These are phyloP conservation scores for Drosophila subquinaria DNA, from an alignment of 2,888 invertebrate genomes.

Conservation along the genomic window DNA sequence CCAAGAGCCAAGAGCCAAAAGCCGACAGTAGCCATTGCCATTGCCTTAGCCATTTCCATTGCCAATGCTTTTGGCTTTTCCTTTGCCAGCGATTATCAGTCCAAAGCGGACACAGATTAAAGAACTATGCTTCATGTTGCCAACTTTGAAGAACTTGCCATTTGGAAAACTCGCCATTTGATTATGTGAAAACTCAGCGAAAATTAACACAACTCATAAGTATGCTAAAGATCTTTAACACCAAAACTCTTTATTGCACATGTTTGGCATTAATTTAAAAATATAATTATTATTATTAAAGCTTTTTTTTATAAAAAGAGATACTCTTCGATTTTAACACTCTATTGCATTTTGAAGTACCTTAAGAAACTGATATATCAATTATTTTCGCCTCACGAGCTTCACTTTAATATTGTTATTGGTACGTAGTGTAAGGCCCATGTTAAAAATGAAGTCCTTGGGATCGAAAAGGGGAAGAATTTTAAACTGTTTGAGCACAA, in stretches of 20 bases:
- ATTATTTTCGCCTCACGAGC: conserved; percentile 48
- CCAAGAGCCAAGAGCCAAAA: conserved; percentile 26
- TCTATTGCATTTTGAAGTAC: too few relatives aligned
- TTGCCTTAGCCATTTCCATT: neutral
- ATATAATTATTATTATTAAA: too few relatives aligned
- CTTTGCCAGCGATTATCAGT: conserved; percentile 49
- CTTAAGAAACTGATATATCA: too few relatives aligned
- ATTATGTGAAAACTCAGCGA: conserved; percentile 1
- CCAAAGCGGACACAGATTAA: conserved; percentile 29
- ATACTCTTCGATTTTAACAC: too few relatives aligned
- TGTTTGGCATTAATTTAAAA: too few relatives aligned
- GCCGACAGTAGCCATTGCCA: neutral
- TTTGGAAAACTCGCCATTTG: conserved; percentile 24
- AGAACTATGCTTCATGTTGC: conserved; percentile 11
- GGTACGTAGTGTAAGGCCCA: conserved; percentile 50
- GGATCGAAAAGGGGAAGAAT: conserved; percentile 55
- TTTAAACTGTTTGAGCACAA: conserved; percentile 68
- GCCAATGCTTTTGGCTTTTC: conserved; percentile 1
- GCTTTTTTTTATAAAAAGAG: too few relatives aligned
- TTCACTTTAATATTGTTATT: conserved; percentile 60
- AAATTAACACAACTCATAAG: conserved; percentile 2
- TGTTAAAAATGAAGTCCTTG: conserved; percentile 42
- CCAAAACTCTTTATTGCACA: too few relatives aligned
- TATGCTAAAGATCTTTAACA: neutral
- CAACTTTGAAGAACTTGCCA: conserved; percentile 19